Evolutionary conservation across 2,888 invertebrate species (phyloP).

Genomic region (Agrotis segetum): DNA sequence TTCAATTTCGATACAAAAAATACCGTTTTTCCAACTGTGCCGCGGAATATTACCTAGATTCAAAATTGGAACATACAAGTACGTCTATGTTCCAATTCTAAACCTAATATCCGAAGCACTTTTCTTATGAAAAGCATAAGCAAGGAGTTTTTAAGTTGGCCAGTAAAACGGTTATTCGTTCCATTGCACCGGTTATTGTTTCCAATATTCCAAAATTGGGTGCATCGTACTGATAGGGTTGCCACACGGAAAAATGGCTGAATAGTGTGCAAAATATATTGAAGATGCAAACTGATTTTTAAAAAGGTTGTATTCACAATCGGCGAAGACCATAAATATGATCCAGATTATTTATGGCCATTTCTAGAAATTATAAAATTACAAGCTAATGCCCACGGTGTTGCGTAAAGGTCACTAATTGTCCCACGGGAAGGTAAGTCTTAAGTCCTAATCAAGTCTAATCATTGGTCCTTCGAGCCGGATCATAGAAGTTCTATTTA

Average conservation of each 20-base stretch:
- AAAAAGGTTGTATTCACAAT: background rate
- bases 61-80: conserved; percentile 1
- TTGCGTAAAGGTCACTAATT: too few relatives aligned
- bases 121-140: conserved; percentile 33
- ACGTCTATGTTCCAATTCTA: conserved; percentile 7
- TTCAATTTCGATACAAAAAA: conserved; percentile 14
- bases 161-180: conserved; percentile 53
- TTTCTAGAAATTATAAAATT: too few relatives aligned
- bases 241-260: conserved; percentile 10
- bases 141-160: conserved; percentile 50
- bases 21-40: background rate
- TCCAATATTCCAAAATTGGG: conserved; percentile 76
- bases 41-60: background rate
- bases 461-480: too few relatives aligned
- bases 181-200: conserved; percentile 66
- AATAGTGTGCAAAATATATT: conserved; percentile 25
- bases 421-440: too few relatives aligned
- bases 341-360: background rate
- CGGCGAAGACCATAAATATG: background rate
- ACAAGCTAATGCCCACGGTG: too few relatives aligned
- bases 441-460: too few relatives aligned
- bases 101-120: conserved; percentile 4
- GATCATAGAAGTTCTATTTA: background rate
- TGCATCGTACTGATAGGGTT: conserved; percentile 62
- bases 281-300: conserved; percentile 35